A percentile compares a stretch with the other conserved stretches of the same genome.
phyloP scores from a whole-genome alignment of 2,888 invertebrate genomes.

The Xestia ashworthii region DNA sequence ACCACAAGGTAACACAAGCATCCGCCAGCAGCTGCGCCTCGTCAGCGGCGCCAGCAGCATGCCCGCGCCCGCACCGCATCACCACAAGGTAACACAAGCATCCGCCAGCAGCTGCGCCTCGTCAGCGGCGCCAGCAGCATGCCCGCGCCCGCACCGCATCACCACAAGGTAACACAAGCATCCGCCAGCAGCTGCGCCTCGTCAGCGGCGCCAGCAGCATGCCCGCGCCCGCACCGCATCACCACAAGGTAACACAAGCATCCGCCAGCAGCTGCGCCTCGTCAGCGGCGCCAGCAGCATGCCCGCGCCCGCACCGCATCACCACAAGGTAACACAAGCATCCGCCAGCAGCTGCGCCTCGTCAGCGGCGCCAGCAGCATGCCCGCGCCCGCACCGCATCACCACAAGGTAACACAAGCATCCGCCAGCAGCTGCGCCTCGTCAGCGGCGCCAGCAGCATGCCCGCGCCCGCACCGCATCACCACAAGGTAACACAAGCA shows the following conservation, averaged over 20 bases:
- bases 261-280: constrained; percentile 94
- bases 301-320: constrained; percentile 83
- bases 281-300: constrained; percentile 92
- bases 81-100: too few relatives aligned
- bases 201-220: too few relatives aligned
- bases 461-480: constrained; percentile 83
- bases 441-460: constrained; percentile 92
- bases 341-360: constrained; percentile 94
- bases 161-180: too few relatives aligned
- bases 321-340: constrained; percentile 88
- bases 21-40: too few relatives aligned
- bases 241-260: constrained; percentile 79
- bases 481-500: constrained; percentile 88
- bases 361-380: constrained; percentile 92
- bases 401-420: constrained; percentile 88
- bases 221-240: too few relatives aligned
- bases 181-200: too few relatives aligned
- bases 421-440: constrained; percentile 94
- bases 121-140: too few relatives aligned
- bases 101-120: too few relatives aligned
- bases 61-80: too few relatives aligned
- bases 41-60: too few relatives aligned
- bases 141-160: too few relatives aligned
- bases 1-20: too few relatives aligned
- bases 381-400: constrained; percentile 83